phyloP scores from a whole-genome alignment of 1,140 invertebrate genomes.

The Coptotermes formosanus region DNA sequence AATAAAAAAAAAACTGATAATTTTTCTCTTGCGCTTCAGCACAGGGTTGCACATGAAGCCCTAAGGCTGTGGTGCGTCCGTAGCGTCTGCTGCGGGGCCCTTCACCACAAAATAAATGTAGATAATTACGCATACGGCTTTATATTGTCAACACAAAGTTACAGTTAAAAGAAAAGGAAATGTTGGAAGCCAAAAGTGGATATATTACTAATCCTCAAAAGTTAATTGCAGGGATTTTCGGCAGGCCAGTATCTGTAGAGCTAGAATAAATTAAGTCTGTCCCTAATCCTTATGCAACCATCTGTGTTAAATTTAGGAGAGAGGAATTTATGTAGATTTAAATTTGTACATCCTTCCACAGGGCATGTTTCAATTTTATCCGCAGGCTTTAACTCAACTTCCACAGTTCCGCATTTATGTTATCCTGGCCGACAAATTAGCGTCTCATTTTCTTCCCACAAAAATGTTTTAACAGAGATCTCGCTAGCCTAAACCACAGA shows the following conservation, averaged over 20 bases:
- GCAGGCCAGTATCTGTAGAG: background rate
- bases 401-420: background rate
- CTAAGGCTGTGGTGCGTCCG: too few relatives aligned
- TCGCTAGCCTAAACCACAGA: background rate
- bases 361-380: background rate
- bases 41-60: too few relatives aligned
- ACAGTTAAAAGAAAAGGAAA: too few relatives aligned
- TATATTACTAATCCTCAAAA: background rate
- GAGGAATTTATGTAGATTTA: background rate
- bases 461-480: background rate
- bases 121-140: too few relatives aligned
- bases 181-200: too few relatives aligned
- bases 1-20: too few relatives aligned
- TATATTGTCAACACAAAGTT: too few relatives aligned
- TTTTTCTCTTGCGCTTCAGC: too few relatives aligned
- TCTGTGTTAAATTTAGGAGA: background rate
- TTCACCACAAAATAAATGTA: too few relatives aligned
- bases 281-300: background rate
- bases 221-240: background rate
- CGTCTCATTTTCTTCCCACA: background rate
- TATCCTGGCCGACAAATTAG: background rate
- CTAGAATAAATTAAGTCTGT: background rate
- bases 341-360: background rate
- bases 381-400: background rate
- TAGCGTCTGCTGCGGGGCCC: too few relatives aligned